Percentiles rank a stretch among this genome's conserved stretches.
Evolutionary conservation across 2,113 vertebrate species (phyloP).

Genomic region (Dromiciops gliroides): DNA sequence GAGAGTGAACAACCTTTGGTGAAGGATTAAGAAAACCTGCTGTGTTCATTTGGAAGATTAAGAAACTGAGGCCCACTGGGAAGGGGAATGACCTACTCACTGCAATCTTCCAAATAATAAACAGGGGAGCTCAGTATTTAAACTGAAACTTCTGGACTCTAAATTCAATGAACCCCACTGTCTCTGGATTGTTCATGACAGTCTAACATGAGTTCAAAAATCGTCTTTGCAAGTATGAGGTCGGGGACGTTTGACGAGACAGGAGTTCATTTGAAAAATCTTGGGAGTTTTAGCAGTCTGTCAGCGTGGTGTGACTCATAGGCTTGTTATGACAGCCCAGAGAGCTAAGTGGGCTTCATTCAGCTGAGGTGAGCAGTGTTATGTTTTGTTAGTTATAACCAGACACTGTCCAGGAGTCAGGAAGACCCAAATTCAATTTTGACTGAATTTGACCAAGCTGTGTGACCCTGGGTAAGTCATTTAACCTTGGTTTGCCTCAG

Average conservation of each 20-base stretch:
- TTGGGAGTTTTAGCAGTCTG: not conserved
- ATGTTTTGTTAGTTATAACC: not conserved
- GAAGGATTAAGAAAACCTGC: not conserved
- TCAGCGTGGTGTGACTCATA: not conserved
- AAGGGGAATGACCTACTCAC: not conserved
- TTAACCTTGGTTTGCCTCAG: not conserved
- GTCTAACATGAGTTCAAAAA: not conserved
- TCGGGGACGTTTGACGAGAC: not conserved
- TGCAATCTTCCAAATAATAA: not conserved
- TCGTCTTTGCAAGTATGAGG: not conserved
- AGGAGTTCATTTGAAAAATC: not conserved
- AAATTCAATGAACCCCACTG: not conserved
- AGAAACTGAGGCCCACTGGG: not conserved
- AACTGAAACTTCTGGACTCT: not conserved
- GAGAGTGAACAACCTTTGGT: not conserved
- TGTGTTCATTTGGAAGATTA: not conserved
- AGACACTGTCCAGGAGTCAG: not conserved
- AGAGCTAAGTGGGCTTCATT: not conserved
- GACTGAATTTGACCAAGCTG: not conserved
- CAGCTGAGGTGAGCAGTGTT: not conserved
- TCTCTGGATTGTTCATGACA: not conserved
- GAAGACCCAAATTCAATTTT: not conserved
- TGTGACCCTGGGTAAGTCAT: not conserved
- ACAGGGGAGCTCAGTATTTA: not conserved
- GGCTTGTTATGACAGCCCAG: not conserved